A percentile compares a stretch with the other conserved stretches of the same genome.
These are phyloP conservation scores for Poecile montanus DNA, from an alignment of 2,797 vertebrate genomes.

Conservation along the genomic window DNA sequence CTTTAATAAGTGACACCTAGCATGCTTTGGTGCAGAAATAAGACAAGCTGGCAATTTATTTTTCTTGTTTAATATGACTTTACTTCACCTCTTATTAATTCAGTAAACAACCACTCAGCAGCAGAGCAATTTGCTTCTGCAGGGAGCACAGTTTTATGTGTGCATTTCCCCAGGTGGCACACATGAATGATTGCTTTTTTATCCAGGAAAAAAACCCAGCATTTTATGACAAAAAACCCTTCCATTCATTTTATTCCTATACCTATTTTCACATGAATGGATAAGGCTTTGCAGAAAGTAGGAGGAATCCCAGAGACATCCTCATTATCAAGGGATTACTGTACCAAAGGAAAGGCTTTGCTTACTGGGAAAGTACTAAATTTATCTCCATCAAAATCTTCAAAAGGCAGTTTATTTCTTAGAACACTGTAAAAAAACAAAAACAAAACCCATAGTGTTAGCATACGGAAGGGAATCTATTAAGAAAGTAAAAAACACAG, in stretches of 20 bases:
- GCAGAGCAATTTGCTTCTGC: slow-evolving; percentile 42
- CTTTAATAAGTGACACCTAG: slow-evolving; percentile 1
- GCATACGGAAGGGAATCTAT: background rate
- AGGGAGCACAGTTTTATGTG: slow-evolving; percentile 13
- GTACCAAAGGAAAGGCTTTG: slow-evolving; percentile 39
- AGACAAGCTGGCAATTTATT: slow-evolving; percentile 13
- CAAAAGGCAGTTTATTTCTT: slow-evolving; percentile 68
- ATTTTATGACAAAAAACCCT: background rate
- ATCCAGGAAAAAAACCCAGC: background rate
- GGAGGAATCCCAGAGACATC: background rate
- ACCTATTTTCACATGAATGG: slow-evolving; percentile 21
- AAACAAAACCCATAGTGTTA: background rate
- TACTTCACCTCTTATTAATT: slow-evolving; percentile 49
- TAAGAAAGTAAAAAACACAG: background rate
- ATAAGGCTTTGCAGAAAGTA: slow-evolving; percentile 6
- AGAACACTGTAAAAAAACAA: slow-evolving; percentile 65
- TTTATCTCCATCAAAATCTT: slow-evolving; percentile 79
- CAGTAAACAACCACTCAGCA: slow-evolving; percentile 35
- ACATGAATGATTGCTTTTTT: slow-evolving; percentile 16
- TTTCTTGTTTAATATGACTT: background rate
- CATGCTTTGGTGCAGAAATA: slow-evolving; percentile 7
- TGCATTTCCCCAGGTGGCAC: background rate
- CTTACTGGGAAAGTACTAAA: slow-evolving; percentile 79
- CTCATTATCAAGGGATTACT: slow-evolving; percentile 1
- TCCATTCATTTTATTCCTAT: background rate